These are phyloP conservation scores for Thalassarche chlororhynchos DNA, from an alignment of 2,113 vertebrate species.

Conservation along the genomic window DNA sequence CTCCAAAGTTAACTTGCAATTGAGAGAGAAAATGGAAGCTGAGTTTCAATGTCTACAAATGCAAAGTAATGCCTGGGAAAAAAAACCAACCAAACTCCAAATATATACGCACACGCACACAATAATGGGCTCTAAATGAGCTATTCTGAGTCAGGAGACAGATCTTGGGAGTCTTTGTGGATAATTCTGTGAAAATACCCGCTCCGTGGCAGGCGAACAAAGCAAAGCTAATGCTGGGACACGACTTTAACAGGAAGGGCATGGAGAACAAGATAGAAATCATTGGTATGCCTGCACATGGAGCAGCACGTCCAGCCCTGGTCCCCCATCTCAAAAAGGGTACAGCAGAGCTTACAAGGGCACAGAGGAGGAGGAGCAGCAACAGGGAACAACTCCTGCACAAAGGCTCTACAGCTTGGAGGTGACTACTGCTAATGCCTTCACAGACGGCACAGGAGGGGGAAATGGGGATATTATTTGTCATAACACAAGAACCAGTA, in stretches of 20 bases:
- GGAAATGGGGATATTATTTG: background rate
- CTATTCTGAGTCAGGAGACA: background rate
- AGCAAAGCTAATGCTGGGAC: background rate
- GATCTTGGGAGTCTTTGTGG: background rate
- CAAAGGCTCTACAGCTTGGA: background rate
- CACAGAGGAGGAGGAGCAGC: background rate
- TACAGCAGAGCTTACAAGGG: background rate
- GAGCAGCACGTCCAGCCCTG: background rate
- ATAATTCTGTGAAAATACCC: background rate
- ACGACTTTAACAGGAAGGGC: background rate
- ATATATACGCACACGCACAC: accelerated
- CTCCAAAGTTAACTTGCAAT: background rate
- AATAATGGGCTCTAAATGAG: background rate
- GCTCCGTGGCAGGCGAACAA: accelerated
- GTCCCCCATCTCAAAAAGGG: background rate
- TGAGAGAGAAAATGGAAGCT: background rate
- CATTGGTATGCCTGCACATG: accelerated
- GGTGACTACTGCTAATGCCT: background rate
- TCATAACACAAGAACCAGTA: background rate
- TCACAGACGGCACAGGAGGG: background rate
- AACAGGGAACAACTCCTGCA: background rate
- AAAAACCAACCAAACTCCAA: background rate
- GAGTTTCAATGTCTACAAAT: background rate
- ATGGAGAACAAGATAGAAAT: background rate
- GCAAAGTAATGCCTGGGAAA: background rate